These are phyloP conservation scores for Oxytorus armatus DNA, from an alignment of 2,888 invertebrate species.

Conservation along the genomic window DNA sequence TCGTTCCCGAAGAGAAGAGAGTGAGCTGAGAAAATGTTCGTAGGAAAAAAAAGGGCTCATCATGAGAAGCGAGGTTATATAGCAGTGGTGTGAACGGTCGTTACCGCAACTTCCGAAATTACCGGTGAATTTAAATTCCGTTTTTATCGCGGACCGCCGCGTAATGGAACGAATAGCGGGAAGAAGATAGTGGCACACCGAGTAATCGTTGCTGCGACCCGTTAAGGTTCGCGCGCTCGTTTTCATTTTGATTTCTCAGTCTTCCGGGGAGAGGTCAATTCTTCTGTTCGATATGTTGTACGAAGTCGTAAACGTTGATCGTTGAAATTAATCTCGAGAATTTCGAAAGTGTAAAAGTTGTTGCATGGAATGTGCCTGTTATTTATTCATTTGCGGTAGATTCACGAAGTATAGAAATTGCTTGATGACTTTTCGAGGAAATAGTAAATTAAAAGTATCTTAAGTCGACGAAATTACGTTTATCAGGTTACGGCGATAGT, in stretches of 20 bases:
- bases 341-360: conserved; percentile 16
- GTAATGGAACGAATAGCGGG: conserved; percentile 31
- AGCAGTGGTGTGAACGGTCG: conserved; percentile 40
- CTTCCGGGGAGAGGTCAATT: conserved; percentile 50
- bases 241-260: conserved; percentile 12
- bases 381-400: neutral
- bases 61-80: conserved; percentile 6
- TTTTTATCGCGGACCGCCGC: conserved; percentile 46
- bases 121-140: conserved; percentile 61
- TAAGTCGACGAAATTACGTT: neutral
- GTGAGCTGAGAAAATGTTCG: neutral
- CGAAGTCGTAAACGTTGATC: conserved; percentile 62
- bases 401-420: neutral
- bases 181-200: conserved; percentile 25
- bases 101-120: conserved; percentile 58
- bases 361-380: neutral
- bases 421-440: neutral
- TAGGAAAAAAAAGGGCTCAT: conserved; percentile 16
- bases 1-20: neutral
- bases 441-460: neutral
- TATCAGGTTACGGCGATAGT: too few relatives aligned
- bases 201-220: conserved; percentile 19
- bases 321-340: conserved; percentile 37
- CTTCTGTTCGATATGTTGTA: conserved; percentile 62
- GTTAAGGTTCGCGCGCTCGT: conserved; percentile 6